Evolutionary conservation across 2,113 vertebrate genomes (phyloP).

Genomic region (Pantherophis guttatus): DNA sequence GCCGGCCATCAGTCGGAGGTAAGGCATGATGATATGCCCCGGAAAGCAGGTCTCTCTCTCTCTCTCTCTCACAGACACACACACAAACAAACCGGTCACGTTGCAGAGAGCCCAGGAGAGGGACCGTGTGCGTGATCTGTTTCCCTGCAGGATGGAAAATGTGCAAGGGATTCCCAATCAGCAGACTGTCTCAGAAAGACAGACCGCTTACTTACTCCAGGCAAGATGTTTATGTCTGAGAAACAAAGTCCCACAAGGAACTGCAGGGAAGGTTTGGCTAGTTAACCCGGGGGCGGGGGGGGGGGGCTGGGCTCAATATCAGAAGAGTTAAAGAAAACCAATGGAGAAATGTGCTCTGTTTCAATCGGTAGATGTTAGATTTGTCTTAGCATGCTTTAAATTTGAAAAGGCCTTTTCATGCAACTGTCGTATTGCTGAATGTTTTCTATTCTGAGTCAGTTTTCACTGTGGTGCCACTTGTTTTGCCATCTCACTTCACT

Average conservation of each 20-base stretch:
- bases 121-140: background rate
- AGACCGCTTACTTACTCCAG: background rate
- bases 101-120: background rate
- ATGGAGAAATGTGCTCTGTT: background rate
- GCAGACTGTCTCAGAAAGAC: background rate
- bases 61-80: too few relatives aligned
- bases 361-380: too few relatives aligned
- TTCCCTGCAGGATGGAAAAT: background rate
- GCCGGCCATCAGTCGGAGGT: conserved; percentile 80
- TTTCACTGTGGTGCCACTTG: background rate
- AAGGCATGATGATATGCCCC: conserved; percentile 49
- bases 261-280: background rate
- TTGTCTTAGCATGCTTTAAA: background rate
- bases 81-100: background rate
- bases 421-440: background rate
- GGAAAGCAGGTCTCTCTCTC: too few relatives aligned
- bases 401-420: background rate
- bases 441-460: background rate
- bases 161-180: background rate
- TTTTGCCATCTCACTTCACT: background rate
- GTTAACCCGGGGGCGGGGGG: rapidly evolving
- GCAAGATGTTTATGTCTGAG: background rate
- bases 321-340: background rate
- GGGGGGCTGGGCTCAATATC: background rate
- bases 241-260: background rate